Percentiles rank a stretch among this genome's conserved stretches.
phyloP scores from a whole-genome alignment of 1,140 invertebrate species.

The Littorina saxatilis region DNA sequence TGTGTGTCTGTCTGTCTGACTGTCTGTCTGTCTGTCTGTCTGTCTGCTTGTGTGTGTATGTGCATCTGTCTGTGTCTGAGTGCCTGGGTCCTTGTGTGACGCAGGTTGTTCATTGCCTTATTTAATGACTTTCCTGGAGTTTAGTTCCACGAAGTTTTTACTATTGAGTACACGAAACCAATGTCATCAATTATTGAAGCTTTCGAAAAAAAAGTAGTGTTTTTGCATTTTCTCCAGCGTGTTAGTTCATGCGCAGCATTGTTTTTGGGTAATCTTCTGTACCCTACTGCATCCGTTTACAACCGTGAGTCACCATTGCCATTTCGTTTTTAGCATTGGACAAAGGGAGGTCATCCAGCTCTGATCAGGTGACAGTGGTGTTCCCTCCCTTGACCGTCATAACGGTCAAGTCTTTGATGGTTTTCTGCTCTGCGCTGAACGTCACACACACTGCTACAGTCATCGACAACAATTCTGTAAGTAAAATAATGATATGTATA shows the following conservation, averaged over 20 bases:
- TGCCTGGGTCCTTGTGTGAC: neutral
- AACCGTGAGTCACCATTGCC: too few relatives aligned
- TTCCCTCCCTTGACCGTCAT: slow-evolving; percentile 14
- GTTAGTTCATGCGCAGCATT: too few relatives aligned
- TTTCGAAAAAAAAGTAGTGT: too few relatives aligned
- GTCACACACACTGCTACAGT: neutral
- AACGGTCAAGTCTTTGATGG: neutral
- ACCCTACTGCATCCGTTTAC: too few relatives aligned
- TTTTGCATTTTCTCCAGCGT: too few relatives aligned
- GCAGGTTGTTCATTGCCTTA: neutral
- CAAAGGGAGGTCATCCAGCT: neutral
- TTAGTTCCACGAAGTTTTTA: neutral
- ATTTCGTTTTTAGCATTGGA: neutral
- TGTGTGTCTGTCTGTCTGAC: neutral
- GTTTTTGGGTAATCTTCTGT: too few relatives aligned
- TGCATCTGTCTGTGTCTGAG: neutral
- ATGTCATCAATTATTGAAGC: neutral
- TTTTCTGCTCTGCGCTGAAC: neutral
- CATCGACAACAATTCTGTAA: slow-evolving; percentile 1
- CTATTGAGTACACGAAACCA: neutral
- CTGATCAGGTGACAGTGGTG: slow-evolving; percentile 7
- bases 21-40: neutral
- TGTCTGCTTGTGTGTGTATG: neutral
- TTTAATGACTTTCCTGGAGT: neutral
- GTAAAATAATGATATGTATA: too few relatives aligned